Evolutionary conservation across 2,113 vertebrate genomes (phyloP).

Genomic region (Lota lota): DNA sequence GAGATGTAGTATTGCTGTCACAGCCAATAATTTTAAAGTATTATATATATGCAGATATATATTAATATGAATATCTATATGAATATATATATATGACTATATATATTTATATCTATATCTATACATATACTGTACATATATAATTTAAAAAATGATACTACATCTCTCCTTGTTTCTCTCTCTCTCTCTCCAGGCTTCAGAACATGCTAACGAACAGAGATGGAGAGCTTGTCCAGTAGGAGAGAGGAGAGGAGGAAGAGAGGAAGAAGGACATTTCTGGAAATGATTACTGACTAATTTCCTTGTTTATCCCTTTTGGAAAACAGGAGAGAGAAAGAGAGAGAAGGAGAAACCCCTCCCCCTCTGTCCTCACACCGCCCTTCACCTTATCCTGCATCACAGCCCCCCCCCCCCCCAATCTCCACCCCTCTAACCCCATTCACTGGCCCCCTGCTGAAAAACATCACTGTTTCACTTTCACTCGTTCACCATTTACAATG

Average conservation of each 20-base stretch:
- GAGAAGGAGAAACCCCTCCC: slow-evolving; percentile 26
- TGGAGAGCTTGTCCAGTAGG: slow-evolving; percentile 54
- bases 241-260: slow-evolving; percentile 30
- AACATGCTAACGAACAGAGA: too few relatives aligned
- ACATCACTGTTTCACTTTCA: slow-evolving; percentile 58
- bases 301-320: slow-evolving; percentile 79
- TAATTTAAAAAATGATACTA: too few relatives aligned
- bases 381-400: slow-evolving; percentile 61
- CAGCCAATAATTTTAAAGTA: too few relatives aligned
- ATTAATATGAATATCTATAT: too few relatives aligned
- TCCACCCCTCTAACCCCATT: slow-evolving; percentile 35
- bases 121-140: too few relatives aligned
- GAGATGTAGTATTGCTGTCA: too few relatives aligned
- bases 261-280: slow-evolving; percentile 76
- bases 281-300: slow-evolving; percentile 83
- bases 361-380: slow-evolving; percentile 43
- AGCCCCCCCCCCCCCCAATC: slow-evolving; percentile 30
- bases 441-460: slow-evolving; percentile 58
- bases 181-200: slow-evolving; percentile 56
- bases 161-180: slow-evolving; percentile 20
- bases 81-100: too few relatives aligned
- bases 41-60: too few relatives aligned
- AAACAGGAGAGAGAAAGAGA: slow-evolving; percentile 53
- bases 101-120: too few relatives aligned
- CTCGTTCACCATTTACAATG: slow-evolving; percentile 36